Base-by-base conservation (phyloP, 2,888 invertebrate genomes). In the Proisotoma minuta region DNA sequence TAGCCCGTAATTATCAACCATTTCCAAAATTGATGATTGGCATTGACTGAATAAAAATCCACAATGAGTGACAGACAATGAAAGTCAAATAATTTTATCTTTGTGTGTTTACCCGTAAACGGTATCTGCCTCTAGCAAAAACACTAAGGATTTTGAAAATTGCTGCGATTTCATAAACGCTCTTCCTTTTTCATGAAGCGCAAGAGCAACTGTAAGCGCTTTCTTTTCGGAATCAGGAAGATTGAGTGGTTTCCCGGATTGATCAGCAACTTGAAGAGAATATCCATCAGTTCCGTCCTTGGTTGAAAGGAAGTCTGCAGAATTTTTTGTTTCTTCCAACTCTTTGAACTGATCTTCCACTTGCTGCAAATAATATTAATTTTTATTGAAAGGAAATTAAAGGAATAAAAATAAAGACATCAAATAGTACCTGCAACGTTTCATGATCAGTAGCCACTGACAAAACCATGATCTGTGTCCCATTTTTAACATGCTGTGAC, bases 1-100 rank as follows among this genome's bases (percentile, higher is more conserved):
- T 3, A 91, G 80, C 0, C 88, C 91, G 78, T 86, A 89, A 78
- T 92, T 92, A 78, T 91, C 91, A 10, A 90, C 89, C 0, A 82
- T 78, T 61, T 84, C 81, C 28, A 91, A 79, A 54, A 88, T 78
- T 24, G 82, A 79, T 0, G 86, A 83, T 24, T 84, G 80, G 76
- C 87, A 88, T 59, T 82, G 83, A 69, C 87, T 87, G 74, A 75
- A 68, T 64, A 51, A 43, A 34, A 15, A 34, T 34, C 8, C 34
- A 34, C 10, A 10, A 39, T 34, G 15, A 10, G 34, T 34, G 34
- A 34, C 8, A 54, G 15, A 40, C 22, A 54, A 18, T 5, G 18
- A n/a, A 18, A 57, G 22, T 8, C 29, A 26, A 48, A 54, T 57
- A 22, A 49, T 51, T 52, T 53, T 29, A 53, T 65, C 62, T 60